Percentiles rank a stretch among this genome's conserved stretches.
These are phyloP conservation scores for Boloria selene DNA, from an alignment of 2,888 invertebrate genomes.

Conservation along the genomic window DNA sequence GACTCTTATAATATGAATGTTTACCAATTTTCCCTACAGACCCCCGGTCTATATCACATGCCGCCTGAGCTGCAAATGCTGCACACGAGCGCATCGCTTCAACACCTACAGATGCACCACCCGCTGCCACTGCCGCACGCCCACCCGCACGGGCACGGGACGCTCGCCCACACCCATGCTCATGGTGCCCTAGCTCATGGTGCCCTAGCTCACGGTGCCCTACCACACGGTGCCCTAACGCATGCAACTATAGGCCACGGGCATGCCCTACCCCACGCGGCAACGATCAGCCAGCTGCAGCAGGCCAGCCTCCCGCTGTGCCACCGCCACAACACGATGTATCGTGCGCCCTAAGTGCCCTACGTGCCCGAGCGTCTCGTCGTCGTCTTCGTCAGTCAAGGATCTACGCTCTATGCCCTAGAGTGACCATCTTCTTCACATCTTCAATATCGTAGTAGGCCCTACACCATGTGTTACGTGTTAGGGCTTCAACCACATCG, in stretches of 20 bases:
- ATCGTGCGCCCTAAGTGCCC: slow-evolving; percentile 47
- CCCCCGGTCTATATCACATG: slow-evolving; percentile 76
- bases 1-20: background rate
- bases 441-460: too few species aligned
- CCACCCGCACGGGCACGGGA: slow-evolving; percentile 43
- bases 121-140: slow-evolving; percentile 44
- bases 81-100: slow-evolving; percentile 72
- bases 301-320: slow-evolving; percentile 51
- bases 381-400: background rate
- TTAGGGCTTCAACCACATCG: too few species aligned
- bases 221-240: slow-evolving; percentile 39
- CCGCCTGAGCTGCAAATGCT: slow-evolving; percentile 75
- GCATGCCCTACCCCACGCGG: slow-evolving; percentile 37
- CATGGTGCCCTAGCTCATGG: slow-evolving; percentile 37
- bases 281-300: slow-evolving; percentile 38
- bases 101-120: slow-evolving; percentile 69
- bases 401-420: too few species aligned
- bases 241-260: slow-evolving; percentile 43
- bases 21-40: slow-evolving; percentile 49
- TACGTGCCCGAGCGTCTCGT: slow-evolving; percentile 2
- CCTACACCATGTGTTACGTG: too few species aligned
- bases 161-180: background rate
- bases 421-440: too few species aligned
- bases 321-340: slow-evolving; percentile 53
- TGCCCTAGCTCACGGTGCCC: slow-evolving; percentile 42